These are phyloP conservation scores for Plebejus argus DNA, from an alignment of 2,888 invertebrate species.

Conservation along the genomic window DNA sequence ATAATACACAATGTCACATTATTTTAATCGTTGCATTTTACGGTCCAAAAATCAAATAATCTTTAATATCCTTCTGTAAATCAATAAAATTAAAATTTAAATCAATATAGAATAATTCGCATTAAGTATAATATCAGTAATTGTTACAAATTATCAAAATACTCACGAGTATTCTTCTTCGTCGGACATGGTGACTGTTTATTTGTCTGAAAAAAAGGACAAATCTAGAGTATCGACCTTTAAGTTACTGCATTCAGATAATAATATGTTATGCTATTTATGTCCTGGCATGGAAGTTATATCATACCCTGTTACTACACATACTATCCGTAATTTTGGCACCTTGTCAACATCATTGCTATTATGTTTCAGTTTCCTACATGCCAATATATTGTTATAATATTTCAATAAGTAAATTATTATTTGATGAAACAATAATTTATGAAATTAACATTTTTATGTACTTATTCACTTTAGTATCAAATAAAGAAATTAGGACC, in stretches of 20 bases:
- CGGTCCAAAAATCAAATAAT: background rate
- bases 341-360: slow-evolving; percentile 10
- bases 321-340: slow-evolving; percentile 22
- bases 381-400: slow-evolving; percentile 10
- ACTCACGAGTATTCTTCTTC: slow-evolving; percentile 98
- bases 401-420: background rate
- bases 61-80: background rate
- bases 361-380: slow-evolving; percentile 28
- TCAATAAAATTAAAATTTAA: background rate
- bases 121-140: background rate
- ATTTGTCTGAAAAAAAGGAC: slow-evolving; percentile 67
- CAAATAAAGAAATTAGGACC: background rate
- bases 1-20: slow-evolving; percentile 11
- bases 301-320: slow-evolving; percentile 27
- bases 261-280: slow-evolving; percentile 16
- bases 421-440: background rate
- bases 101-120: background rate
- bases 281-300: slow-evolving; percentile 29
- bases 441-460: background rate
- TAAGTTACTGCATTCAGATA: slow-evolving; percentile 22
- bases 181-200: slow-evolving; percentile 92
- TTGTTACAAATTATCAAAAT: slow-evolving; percentile 45
- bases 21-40: background rate
- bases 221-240: slow-evolving; percentile 33
- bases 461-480: background rate